These are phyloP conservation scores for Spea bombifrons DNA, from an alignment of 2,113 vertebrate genomes.

Conservation along the genomic window DNA sequence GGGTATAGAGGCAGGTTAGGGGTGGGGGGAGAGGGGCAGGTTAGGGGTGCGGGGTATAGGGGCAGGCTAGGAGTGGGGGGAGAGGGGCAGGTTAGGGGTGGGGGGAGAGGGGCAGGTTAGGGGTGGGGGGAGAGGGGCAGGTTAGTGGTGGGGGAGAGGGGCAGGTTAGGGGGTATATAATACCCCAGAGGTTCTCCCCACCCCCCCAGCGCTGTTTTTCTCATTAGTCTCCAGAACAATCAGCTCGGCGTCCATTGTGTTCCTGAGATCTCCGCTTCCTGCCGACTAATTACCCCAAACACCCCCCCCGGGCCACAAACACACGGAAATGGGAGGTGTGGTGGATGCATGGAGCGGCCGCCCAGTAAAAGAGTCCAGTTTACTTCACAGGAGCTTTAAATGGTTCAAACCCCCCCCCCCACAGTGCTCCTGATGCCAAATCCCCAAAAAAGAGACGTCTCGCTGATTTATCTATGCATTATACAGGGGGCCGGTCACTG, in stretches of 20 bases:
- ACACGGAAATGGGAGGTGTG: background rate
- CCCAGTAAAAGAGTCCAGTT: no score
- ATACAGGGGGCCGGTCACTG: no score
- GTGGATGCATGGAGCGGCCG: background rate
- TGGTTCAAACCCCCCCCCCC: no score
- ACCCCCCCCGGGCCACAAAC: background rate
- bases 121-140: background rate
- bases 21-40: background rate
- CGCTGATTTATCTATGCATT: no score
- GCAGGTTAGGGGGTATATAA: background rate
- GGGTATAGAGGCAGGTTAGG: background rate
- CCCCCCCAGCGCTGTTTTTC: background rate
- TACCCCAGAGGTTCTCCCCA: background rate
- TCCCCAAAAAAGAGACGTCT: no score
- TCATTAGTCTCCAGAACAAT: constrained; percentile 12
- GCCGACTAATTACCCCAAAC: constrained; percentile 3
- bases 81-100: background rate
- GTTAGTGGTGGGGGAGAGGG: background rate
- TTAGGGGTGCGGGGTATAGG: background rate
- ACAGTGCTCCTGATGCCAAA: no score
- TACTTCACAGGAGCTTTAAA: no score
- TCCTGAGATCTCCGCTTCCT: background rate
- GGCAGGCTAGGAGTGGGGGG: background rate
- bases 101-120: background rate
- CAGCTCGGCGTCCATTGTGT: background rate